phyloP scores from a whole-genome alignment of 2,888 invertebrate species.

The Himalopsyche tibetana region DNA sequence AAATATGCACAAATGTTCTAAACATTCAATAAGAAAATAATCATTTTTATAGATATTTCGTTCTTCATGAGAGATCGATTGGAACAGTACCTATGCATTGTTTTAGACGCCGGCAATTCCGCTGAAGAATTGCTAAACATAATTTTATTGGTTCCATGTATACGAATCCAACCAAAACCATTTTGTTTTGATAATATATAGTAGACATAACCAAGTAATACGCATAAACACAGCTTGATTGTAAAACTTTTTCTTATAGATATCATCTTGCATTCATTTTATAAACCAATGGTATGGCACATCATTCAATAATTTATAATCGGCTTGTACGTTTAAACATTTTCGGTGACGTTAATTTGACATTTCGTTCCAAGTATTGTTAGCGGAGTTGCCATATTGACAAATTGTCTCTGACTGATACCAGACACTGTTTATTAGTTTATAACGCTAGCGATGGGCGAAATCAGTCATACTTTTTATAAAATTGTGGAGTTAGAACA shows the following conservation, averaged over 20 bases:
- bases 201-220: slow-evolving; percentile 52
- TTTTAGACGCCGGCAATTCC: neutral
- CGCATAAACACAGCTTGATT: slow-evolving; percentile 51
- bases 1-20: too few relatives aligned
- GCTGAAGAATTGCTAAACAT: slow-evolving; percentile 23
- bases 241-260: slow-evolving; percentile 56
- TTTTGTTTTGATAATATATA: slow-evolving; percentile 57
- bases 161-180: slow-evolving; percentile 36
- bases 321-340: neutral
- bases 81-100: slow-evolving; percentile 41
- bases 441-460: too few relatives aligned
- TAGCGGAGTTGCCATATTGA: neutral
- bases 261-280: slow-evolving; percentile 63
- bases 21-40: too few relatives aligned
- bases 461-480: too few relatives aligned
- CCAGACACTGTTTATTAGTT: too few relatives aligned
- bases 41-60: too few relatives aligned
- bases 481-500: too few relatives aligned
- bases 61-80: too few relatives aligned
- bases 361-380: neutral
- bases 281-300: neutral
- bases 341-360: slow-evolving; percentile 6
- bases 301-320: neutral
- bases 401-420: too few relatives aligned
- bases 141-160: slow-evolving; percentile 39